Evolutionary conservation across 2,888 invertebrate genomes (phyloP), one percentile per base, ranked within the genome.

Genomic region (Exephanes ischioxanthus): DNA sequence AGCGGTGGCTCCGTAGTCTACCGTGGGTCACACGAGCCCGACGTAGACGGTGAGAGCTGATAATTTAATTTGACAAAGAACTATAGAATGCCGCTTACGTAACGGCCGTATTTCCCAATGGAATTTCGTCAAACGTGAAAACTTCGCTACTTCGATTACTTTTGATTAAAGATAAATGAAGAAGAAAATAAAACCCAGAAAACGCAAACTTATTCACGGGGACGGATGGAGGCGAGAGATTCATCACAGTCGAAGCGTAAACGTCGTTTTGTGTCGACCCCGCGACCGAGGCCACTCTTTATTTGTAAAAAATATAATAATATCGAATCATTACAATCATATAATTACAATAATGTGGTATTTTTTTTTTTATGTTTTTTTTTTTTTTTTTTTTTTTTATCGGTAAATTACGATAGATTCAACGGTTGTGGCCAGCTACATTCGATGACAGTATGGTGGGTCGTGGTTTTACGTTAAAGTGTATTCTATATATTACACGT

Each of bases 291-390:
- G 86, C 79, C 86, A 80, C 86, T 90, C 87, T 93, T 93, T 93
- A 93, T 93, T 93, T 91, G 93, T 94, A 93, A 93, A 94, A 93
- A 94, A 94, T 94, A 93, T 94, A 93, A 92, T 93, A 92, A 93
- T 93, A 88, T 86, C 66, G 85, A 86, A 90, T 92, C 90, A 88
- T 91, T 91, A 91, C 91, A 91, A 88, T 89, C 87, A 89, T 85
- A 76, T 90, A 90, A 90, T 90, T 91, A 91, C 91, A 91, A 85
- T 90, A 90, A 90, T 91, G 85, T 87, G 80, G 11, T 33, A 6
- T 33, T 26, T 63, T 16, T 61, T 58, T 26, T 22, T 84, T 87
- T 78, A 76, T 75, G 48, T 48, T 48, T 70, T 30, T 26, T 55
- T 73, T 68, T 26, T n/a, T n/a, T n/a, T n/a, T n/a, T n/a, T 68